A percentile compares a stretch with the other conserved stretches of the same genome.
These are phyloP conservation scores for Hypselothyrea guttata DNA, from an alignment of 2,888 invertebrate genomes.

Conservation along the genomic window DNA sequence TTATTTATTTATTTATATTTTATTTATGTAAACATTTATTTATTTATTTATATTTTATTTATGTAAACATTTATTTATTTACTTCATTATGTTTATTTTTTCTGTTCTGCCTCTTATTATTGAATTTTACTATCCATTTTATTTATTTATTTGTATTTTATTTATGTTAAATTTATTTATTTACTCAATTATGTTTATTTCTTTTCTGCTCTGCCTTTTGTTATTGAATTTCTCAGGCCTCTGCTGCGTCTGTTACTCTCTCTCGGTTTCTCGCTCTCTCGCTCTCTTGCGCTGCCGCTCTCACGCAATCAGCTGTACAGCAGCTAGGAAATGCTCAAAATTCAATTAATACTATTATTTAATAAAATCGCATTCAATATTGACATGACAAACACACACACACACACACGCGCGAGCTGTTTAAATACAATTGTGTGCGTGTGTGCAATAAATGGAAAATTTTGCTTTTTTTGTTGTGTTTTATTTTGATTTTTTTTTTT, in stretches of 20 bases:
- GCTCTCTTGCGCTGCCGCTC: slow-evolving; percentile 6
- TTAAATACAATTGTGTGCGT: neutral
- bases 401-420: neutral
- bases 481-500: too few relatives aligned
- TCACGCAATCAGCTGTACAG: slow-evolving; percentile 65
- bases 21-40: too few relatives aligned
- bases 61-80: too few relatives aligned
- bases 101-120: too few relatives aligned
- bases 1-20: too few relatives aligned
- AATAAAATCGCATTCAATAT: slow-evolving; percentile 56
- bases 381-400: slow-evolving; percentile 40
- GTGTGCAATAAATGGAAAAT: slow-evolving; percentile 38
- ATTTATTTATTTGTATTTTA: too few relatives aligned
- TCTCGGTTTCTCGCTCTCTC: neutral
- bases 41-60: too few relatives aligned
- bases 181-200: too few relatives aligned
- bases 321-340: slow-evolving; percentile 47
- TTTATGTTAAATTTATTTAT: too few relatives aligned
- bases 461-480: slow-evolving; percentile 25
- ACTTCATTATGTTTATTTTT: too few relatives aligned
- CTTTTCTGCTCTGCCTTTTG: slow-evolving; percentile 66
- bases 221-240: slow-evolving; percentile 69
- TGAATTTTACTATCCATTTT: too few relatives aligned
- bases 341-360: slow-evolving; percentile 63
- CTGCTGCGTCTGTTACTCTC: slow-evolving; percentile 16